phyloP scores from a whole-genome alignment of 2,113 vertebrate genomes.

The Pipra filicauda region DNA sequence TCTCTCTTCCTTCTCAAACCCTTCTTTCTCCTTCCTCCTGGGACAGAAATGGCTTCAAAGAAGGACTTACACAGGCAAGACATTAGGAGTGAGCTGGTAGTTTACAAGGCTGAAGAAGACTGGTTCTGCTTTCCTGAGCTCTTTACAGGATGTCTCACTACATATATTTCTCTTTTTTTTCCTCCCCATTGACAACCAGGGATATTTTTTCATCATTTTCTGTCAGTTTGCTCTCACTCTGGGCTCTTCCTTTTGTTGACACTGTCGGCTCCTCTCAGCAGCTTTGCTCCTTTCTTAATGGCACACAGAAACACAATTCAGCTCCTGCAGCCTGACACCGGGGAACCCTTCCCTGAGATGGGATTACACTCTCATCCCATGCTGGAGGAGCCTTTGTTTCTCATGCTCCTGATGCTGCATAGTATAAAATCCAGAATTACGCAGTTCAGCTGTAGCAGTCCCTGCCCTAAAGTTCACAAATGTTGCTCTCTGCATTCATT shows the following conservation, averaged over 20 bases:
- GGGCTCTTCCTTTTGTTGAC: conserved; percentile 60
- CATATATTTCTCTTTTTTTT: conserved; percentile 12
- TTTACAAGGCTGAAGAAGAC: neutral
- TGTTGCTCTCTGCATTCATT: neutral
- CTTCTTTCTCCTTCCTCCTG: neutral
- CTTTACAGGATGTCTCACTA: conserved; percentile 47
- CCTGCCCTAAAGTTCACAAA: neutral
- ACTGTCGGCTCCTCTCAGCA: neutral
- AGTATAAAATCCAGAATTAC: neutral
- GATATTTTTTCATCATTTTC: conserved; percentile 62
- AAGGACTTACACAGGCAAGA: neutral
- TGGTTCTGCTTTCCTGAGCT: neutral
- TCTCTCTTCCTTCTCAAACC: neutral
- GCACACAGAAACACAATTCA: neutral
- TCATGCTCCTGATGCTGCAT: neutral
- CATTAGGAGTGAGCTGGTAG: neutral
- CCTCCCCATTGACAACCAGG: conserved; percentile 21
- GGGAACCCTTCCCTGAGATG: neutral
- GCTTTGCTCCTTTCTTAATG: conserved; percentile 8
- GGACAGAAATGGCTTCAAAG: neutral
- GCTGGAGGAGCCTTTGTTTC: neutral
- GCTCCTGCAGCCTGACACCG: neutral
- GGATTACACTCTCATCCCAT: neutral
- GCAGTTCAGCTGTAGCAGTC: neutral
- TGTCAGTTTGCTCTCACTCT: conserved; percentile 61